phyloP scores from a whole-genome alignment of 1,140 invertebrate species.

The Drosophila nebulosa region DNA sequence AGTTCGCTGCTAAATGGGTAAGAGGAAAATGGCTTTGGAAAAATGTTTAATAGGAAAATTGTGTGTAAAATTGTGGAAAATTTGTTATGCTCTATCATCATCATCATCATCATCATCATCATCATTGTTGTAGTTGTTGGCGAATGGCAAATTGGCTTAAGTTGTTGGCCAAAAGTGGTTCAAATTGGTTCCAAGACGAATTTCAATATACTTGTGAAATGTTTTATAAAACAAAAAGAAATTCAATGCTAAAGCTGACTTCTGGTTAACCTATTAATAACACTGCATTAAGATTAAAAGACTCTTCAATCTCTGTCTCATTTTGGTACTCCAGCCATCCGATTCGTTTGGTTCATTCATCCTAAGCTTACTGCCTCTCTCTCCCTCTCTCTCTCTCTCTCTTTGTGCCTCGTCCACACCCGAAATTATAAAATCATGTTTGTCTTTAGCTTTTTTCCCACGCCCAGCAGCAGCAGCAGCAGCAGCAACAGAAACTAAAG shows the following conservation, averaged over 20 bases:
- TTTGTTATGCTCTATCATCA: not conserved
- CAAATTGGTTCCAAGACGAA: not conserved
- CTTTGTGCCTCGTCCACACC: slow-evolving; percentile 14
- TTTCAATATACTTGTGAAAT: not conserved
- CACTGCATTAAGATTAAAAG: slow-evolving; percentile 7
- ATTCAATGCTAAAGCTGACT: not conserved
- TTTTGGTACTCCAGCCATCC: not conserved
- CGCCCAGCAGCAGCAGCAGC: slow-evolving; percentile 45
- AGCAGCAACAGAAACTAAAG: slow-evolving; percentile 23
- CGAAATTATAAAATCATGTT: slow-evolving; percentile 16
- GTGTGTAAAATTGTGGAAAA: slow-evolving; percentile 13
- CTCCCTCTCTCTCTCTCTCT: slow-evolving; percentile 2
- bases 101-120: not conserved
- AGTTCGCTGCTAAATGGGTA: not conserved
- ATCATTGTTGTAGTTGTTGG: not conserved
- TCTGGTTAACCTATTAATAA: not conserved
- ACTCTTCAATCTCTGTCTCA: slow-evolving; percentile 27
- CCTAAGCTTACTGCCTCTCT: not conserved
- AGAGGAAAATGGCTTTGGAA: slow-evolving; percentile 6
- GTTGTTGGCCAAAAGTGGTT: not conserved
- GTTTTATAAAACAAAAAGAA: too few species aligned
- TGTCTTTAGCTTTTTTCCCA: slow-evolving; percentile 53
- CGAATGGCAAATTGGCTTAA: not conserved
- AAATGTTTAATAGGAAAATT: slow-evolving; percentile 4
- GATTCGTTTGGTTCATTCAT: not conserved